Conservation (phyloP, 2,888 invertebrate genomes). For the Melanotus villosus region DNA sequence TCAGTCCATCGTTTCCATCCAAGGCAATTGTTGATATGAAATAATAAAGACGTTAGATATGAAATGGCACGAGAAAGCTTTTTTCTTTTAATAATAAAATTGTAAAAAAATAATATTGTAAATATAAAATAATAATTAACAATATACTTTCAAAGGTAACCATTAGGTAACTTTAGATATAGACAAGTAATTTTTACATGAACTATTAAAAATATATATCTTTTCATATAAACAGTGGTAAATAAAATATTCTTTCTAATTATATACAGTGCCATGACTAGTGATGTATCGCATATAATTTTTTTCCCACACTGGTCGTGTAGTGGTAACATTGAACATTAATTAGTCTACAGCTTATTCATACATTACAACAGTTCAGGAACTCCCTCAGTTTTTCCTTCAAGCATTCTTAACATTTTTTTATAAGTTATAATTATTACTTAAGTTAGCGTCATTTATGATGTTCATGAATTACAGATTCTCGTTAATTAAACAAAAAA, state of each 20-base stretch:
- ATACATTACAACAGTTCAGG: constrained; percentile 32
- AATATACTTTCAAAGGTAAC: constrained; percentile 48
- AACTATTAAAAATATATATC: constrained; percentile 62
- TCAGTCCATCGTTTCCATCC: constrained; percentile 61
- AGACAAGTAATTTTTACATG: constrained; percentile 56
- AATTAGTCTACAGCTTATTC: constrained; percentile 32
- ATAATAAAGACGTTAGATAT: constrained; percentile 45
- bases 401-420: constrained; percentile 22
- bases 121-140: constrained; percentile 45
- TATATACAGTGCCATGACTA: constrained; percentile 67
- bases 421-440: constrained; percentile 14
- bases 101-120: constrained; percentile 42
- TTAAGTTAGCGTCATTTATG: constrained; percentile 1
- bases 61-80: constrained; percentile 50
- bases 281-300: constrained; percentile 64
- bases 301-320: constrained; percentile 53
- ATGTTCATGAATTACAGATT: not conserved
- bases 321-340: constrained; percentile 64
- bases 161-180: constrained; percentile 54
- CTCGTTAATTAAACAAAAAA: too few species aligned
- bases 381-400: constrained; percentile 24
- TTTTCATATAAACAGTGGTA: constrained; percentile 59
- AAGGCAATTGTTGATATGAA: constrained; percentile 61
- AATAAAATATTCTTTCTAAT: constrained; percentile 59
- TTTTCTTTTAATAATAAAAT: constrained; percentile 36